Evolutionary conservation across 2,888 invertebrate species (phyloP).

Genomic region (Oscheius myriophilus): DNA sequence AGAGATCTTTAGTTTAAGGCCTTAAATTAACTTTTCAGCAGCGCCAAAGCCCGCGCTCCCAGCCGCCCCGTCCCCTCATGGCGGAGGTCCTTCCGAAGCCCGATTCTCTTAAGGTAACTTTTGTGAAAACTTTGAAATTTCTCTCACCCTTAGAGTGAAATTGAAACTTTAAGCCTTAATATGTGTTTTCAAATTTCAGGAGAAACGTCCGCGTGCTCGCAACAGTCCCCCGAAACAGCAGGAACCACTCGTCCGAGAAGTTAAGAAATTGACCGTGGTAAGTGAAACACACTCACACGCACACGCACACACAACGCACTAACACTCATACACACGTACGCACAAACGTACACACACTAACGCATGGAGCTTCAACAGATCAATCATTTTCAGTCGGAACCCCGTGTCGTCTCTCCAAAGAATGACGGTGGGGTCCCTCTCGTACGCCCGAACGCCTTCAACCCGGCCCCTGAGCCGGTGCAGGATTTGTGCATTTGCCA

Average conservation of each 20-base stretch:
- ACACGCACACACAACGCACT: too few species aligned
- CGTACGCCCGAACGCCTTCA: constrained; percentile 37
- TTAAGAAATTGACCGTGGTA: constrained; percentile 8
- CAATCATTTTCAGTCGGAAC: constrained; percentile 27
- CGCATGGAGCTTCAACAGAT: too few species aligned
- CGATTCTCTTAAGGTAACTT: constrained; percentile 37
- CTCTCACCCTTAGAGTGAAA: too few species aligned
- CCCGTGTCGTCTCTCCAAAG: constrained; percentile 14
- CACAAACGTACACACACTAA: too few species aligned
- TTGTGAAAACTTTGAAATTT: background rate
- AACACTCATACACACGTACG: too few species aligned
- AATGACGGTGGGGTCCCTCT: background rate
- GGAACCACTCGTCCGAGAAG: background rate
- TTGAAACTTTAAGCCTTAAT: too few species aligned
- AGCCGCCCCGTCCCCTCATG: constrained; percentile 44
- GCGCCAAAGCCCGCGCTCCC: background rate
- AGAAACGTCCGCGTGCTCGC: too few species aligned
- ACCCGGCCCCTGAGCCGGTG: constrained; percentile 32
- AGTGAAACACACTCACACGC: background rate
- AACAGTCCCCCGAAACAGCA: background rate
- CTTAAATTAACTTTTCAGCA: background rate
- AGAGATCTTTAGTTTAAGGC: too few species aligned
- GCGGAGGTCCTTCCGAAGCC: constrained; percentile 36
- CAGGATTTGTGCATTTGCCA: constrained; percentile 46
- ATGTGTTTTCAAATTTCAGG: too few species aligned